Evolutionary conservation across 2,797 vertebrate genomes (phyloP).

Genomic region (Urophycis tenuis): DNA sequence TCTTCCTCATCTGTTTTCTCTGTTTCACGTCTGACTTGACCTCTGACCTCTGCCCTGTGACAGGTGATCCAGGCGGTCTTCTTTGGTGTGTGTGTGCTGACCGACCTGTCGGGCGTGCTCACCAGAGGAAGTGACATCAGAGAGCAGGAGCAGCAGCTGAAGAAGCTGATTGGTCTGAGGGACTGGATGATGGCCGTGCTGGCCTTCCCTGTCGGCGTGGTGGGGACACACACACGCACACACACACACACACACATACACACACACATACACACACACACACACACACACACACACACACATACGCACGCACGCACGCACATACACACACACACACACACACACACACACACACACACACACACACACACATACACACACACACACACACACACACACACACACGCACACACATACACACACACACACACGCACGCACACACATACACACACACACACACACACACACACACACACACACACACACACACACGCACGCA

Average conservation of each 20-base stretch:
- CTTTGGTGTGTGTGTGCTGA: constrained; percentile 91
- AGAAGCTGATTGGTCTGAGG: constrained; percentile 86
- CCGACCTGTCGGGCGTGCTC: constrained; percentile 90
- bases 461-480: too few relatives aligned
- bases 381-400: constrained; percentile 2
- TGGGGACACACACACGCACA: constrained; percentile 53
- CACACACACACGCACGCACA: too few relatives aligned
- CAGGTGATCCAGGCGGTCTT: constrained; percentile 97
- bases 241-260: neutral
- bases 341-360: neutral
- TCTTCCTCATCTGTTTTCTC: neutral
- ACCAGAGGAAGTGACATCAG: constrained; percentile 84
- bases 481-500: too few relatives aligned
- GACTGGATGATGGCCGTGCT: constrained; percentile 95
- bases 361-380: neutral
- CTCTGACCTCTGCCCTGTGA: neutral
- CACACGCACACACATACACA: too few relatives aligned
- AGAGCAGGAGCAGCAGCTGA: constrained; percentile 91
- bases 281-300: constrained; percentile 7
- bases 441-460: too few relatives aligned
- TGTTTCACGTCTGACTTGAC: neutral
- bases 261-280: constrained; percentile 7
- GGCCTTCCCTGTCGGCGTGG: constrained; percentile 92
- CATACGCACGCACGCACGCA: constrained; percentile 1
- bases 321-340: neutral